These are phyloP conservation scores for Chlamydotis undulata DNA, from an alignment of 2,113 vertebrate genomes.

Conservation along the genomic window DNA sequence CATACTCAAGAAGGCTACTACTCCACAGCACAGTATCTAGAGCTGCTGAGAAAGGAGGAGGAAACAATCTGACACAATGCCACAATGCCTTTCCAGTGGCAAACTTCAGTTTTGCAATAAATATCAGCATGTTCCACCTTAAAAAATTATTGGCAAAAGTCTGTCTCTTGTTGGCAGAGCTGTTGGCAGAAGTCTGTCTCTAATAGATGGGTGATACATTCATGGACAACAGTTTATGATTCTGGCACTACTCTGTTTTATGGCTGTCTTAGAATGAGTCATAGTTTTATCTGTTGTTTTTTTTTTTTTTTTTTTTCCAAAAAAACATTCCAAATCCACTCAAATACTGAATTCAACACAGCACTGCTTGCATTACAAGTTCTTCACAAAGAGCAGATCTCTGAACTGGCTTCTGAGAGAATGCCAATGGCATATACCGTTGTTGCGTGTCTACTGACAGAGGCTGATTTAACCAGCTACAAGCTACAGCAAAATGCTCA, in stretches of 20 bases:
- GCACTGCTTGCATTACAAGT: background rate
- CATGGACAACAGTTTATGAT: conserved; percentile 19
- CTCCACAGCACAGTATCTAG: background rate
- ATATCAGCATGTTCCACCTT: background rate
- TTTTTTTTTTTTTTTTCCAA: background rate
- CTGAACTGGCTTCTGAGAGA: background rate
- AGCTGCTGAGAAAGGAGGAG: background rate
- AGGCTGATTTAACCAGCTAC: background rate
- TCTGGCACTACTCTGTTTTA: conserved; percentile 11
- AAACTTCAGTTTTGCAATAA: background rate
- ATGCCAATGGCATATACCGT: background rate
- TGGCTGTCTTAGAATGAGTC: conserved; percentile 5
- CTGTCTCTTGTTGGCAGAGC: background rate
- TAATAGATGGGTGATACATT: conserved; percentile 1
- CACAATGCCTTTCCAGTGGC: background rate
- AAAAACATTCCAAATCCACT: background rate
- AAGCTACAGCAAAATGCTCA: background rate
- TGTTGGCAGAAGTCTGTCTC: background rate
- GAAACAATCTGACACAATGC: background rate
- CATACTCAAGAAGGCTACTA: background rate
- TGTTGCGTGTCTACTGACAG: accelerated
- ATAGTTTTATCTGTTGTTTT: background rate
- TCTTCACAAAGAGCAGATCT: background rate
- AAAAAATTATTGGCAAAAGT: background rate
- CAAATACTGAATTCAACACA: background rate